phyloP scores from a whole-genome alignment of 2,797 vertebrate species.

The Brachyrhaphis roseni region DNA sequence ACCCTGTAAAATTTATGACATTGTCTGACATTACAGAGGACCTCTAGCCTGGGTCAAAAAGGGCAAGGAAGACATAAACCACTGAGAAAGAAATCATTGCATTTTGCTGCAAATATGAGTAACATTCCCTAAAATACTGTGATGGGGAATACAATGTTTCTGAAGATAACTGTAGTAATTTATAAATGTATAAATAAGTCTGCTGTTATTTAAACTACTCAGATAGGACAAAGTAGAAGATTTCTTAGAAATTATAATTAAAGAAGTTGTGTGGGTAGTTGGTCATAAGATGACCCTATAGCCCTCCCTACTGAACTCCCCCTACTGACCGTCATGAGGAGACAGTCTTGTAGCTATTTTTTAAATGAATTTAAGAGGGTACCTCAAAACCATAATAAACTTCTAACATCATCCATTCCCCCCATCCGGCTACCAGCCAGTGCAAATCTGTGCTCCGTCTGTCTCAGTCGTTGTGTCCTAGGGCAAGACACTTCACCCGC shows the following conservation, averaged over 20 bases:
- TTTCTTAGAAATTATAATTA: neutral
- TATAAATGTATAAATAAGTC: neutral
- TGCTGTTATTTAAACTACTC: neutral
- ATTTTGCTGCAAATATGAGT: neutral
- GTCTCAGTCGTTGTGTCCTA: too few relatives aligned
- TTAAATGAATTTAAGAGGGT: neutral
- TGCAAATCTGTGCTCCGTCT: too few relatives aligned
- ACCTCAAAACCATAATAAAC: neutral
- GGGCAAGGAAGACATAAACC: neutral
- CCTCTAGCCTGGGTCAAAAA: neutral
- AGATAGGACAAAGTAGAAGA: neutral
- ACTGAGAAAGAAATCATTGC: neutral
- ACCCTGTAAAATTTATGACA: neutral
- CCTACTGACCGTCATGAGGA: neutral
- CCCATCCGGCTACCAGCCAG: neutral
- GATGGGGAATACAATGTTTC: neutral
- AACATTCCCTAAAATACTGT: neutral
- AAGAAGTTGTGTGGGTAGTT: neutral
- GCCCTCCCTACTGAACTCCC: neutral
- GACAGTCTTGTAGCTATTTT: neutral
- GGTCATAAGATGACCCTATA: neutral
- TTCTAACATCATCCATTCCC: neutral
- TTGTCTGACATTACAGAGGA: neutral
- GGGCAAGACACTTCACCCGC: too few relatives aligned
- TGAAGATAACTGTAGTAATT: neutral